Percentiles rank a stretch among this genome's conserved stretches.
Evolutionary conservation across 2,113 vertebrate species (phyloP).

Genomic region (Lasiurus cinereus): DNA sequence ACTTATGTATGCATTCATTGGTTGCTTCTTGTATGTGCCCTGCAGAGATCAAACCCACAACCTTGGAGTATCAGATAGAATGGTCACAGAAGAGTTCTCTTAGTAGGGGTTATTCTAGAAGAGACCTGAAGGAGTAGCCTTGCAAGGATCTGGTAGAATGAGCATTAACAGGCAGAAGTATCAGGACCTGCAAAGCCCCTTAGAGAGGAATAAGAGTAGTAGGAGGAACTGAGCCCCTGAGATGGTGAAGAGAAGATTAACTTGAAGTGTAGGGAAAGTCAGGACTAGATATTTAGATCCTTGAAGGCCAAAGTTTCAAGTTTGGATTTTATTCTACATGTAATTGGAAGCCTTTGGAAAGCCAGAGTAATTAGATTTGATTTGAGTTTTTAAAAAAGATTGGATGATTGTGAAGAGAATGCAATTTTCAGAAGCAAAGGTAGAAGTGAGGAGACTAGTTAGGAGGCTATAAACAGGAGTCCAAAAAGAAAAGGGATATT

Average conservation of each 20-base stretch:
- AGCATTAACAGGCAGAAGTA: not conserved
- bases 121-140: not conserved
- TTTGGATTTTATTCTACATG: conserved; percentile 51
- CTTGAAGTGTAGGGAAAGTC: conserved; percentile 3
- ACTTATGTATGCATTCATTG: not conserved
- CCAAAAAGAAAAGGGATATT: not conserved
- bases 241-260: not conserved
- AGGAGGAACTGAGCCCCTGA: not conserved
- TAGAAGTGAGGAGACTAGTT: not conserved
- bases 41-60: not conserved
- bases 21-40: not conserved
- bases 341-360: conserved; percentile 20
- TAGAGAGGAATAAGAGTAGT: not conserved
- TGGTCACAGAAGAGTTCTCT: not conserved
- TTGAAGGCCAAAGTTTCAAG: not conserved
- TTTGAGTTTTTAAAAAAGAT: conserved; percentile 37
- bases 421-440: not conserved
- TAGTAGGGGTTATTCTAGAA: not conserved
- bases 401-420: conserved; percentile 6
- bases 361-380: conserved; percentile 11
- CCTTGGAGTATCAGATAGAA: not conserved
- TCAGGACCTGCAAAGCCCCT: not conserved
- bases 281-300: not conserved
- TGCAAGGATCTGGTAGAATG: not conserved
- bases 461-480: not conserved